Evolutionary conservation across 2,888 invertebrate species (phyloP).

Genomic region (Drosophila heteroneura): DNA sequence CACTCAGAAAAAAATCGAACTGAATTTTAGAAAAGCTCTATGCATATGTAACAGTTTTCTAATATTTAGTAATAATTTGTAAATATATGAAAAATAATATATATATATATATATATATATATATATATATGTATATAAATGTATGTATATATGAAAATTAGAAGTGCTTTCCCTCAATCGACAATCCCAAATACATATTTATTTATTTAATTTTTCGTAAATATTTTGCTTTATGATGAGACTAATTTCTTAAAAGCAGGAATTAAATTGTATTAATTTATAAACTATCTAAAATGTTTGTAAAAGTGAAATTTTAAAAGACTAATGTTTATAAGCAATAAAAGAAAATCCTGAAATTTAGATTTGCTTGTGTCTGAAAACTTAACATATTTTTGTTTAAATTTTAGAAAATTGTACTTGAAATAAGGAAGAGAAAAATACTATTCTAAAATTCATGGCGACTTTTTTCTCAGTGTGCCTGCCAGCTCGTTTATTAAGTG

Average conservation of each 20-base stretch:
- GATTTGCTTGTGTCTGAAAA: no score
- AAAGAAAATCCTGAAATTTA: no score
- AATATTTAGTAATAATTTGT: no score
- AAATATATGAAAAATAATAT: no score
- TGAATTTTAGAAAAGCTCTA: background rate
- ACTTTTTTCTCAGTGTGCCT: background rate
- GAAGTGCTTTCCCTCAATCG: background rate
- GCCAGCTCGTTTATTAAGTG: slow-evolving; percentile 73
- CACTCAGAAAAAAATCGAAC: background rate
- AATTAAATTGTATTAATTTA: no score
- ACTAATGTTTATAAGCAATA: no score
- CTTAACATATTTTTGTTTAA: no score
- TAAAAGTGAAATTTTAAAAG: no score
- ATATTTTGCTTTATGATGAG: background rate
- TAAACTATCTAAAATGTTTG: no score
- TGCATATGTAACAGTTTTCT: no score
- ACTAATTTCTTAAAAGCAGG: background rate
- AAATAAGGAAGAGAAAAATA: background rate
- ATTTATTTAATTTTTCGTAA: background rate
- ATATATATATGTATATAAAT: background rate
- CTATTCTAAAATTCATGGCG: background rate
- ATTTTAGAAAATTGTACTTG: no score
- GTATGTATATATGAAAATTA: background rate
- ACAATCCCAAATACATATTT: background rate
- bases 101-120: background rate